These are phyloP conservation scores for Sinohyriopsis cumingii DNA, from an alignment of 2,888 invertebrate genomes.

Conservation along the genomic window DNA sequence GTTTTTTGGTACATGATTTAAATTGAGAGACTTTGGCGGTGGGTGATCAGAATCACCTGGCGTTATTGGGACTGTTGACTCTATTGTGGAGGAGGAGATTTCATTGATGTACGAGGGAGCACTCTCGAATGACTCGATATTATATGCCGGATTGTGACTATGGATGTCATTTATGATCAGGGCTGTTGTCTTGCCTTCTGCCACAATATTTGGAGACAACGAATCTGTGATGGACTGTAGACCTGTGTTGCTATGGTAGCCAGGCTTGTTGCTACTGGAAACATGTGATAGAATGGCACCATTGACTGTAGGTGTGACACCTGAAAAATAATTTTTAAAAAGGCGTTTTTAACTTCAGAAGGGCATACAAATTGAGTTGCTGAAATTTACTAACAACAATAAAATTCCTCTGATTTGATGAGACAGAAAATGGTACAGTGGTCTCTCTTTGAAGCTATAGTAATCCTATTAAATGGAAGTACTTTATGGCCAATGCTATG, in stretches of 20 bases:
- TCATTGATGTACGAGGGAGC: slow-evolving; percentile 29
- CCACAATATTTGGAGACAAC: slow-evolving; percentile 25
- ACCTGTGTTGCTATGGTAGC: slow-evolving; percentile 35
- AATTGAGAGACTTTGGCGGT: slow-evolving; percentile 60
- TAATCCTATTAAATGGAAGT: too few relatives aligned
- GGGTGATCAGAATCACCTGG: slow-evolving; percentile 74
- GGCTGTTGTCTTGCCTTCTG: slow-evolving; percentile 34
- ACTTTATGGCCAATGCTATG: too few relatives aligned
- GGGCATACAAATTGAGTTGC: too few relatives aligned
- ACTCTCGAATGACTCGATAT: slow-evolving; percentile 16
- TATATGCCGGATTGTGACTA: slow-evolving; percentile 17
- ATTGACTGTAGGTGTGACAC: slow-evolving; percentile 75
- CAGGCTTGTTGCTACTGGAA: slow-evolving; percentile 21
- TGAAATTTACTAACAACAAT: too few relatives aligned
- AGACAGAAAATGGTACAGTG: too few relatives aligned
- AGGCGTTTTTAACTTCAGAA: background rate
- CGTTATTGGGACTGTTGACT: slow-evolving; percentile 77
- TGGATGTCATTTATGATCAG: slow-evolving; percentile 41
- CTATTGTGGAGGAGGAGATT: slow-evolving; percentile 76
- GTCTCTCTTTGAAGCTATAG: too few relatives aligned
- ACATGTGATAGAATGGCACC: slow-evolving; percentile 49
- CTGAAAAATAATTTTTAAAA: slow-evolving; percentile 59
- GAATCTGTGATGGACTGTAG: slow-evolving; percentile 30
- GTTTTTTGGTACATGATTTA: slow-evolving; percentile 50
- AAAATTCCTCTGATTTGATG: too few relatives aligned